Evolutionary conservation across 2,888 invertebrate genomes (phyloP).

Genomic region (Fragum sueziense): DNA sequence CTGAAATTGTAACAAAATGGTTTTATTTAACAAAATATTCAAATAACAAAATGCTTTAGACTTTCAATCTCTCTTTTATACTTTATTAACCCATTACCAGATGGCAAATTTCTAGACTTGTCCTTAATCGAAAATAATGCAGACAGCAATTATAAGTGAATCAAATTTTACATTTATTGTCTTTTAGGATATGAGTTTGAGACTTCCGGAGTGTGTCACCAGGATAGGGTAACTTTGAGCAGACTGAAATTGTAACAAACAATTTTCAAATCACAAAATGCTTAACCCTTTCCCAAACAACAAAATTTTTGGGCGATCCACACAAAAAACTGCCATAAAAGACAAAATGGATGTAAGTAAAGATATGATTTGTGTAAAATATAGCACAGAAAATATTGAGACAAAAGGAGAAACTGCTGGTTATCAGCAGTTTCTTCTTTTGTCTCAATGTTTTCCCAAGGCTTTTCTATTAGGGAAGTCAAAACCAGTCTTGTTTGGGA

Average conservation of each 20-base stretch:
- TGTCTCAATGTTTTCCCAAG: too few relatives aligned
- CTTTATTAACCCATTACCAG: slow-evolving; percentile 2
- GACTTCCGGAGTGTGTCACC: slow-evolving; percentile 95
- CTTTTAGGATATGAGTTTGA: slow-evolving; percentile 93
- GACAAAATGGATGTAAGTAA: too few relatives aligned
- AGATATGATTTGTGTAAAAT: too few relatives aligned
- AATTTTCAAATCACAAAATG: neutral
- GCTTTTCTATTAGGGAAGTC: too few relatives aligned
- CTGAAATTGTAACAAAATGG: slow-evolving; percentile 77
- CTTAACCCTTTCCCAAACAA: too few relatives aligned
- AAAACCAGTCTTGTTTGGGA: too few relatives aligned
- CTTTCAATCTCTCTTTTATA: neutral
- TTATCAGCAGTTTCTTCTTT: too few relatives aligned
- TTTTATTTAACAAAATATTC: neutral
- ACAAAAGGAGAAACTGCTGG: too few relatives aligned
- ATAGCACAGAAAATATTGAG: too few relatives aligned
- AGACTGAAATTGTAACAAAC: slow-evolving; percentile 81
- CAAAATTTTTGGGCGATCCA: neutral
- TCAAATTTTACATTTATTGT: slow-evolving; percentile 86
- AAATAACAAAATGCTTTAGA: neutral
- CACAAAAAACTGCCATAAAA: too few relatives aligned
- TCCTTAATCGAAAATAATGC: neutral
- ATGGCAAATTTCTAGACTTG: neutral
- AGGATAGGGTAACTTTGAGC: slow-evolving; percentile 88
- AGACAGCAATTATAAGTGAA: neutral